Evolutionary conservation across 2,888 invertebrate genomes (phyloP).

Genomic region (Ernsta delagoae): DNA sequence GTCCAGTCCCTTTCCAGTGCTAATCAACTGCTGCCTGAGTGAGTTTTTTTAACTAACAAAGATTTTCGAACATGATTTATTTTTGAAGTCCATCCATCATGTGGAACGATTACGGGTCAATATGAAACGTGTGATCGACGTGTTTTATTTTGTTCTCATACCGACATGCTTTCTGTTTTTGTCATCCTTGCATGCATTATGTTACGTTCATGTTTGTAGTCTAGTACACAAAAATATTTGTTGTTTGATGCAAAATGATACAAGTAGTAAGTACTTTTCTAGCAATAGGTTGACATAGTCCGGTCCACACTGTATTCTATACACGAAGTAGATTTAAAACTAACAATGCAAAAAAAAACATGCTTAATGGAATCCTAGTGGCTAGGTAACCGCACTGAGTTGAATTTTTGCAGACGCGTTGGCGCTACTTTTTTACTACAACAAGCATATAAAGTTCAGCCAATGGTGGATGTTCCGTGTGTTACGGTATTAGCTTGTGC

Average conservation of each 20-base stretch:
- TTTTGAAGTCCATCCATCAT: slow-evolving; percentile 79
- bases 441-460: slow-evolving; percentile 65
- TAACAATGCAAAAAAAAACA: slow-evolving; percentile 59
- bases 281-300: slow-evolving; percentile 49
- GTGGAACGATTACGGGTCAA: slow-evolving; percentile 54
- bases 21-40: slow-evolving; percentile 85
- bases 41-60: slow-evolving; percentile 79
- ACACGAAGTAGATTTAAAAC: slow-evolving; percentile 70
- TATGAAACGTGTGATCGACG: slow-evolving; percentile 42
- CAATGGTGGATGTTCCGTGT: slow-evolving; percentile 47
- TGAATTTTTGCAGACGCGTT: slow-evolving; percentile 51
- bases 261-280: slow-evolving; percentile 41
- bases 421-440: slow-evolving; percentile 84
- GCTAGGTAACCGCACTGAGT: slow-evolving; percentile 54
- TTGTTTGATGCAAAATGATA: slow-evolving; percentile 45
- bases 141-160: slow-evolving; percentile 59
- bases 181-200: slow-evolving; percentile 78
- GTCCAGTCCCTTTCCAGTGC: slow-evolving; percentile 68
- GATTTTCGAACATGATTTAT: slow-evolving; percentile 73
- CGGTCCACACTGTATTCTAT: slow-evolving; percentile 65
- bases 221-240: slow-evolving; percentile 51
- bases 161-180: slow-evolving; percentile 76
- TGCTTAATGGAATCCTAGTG: slow-evolving; percentile 62
- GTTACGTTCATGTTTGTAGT: slow-evolving; percentile 69
- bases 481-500: slow-evolving; percentile 51